phyloP scores from a whole-genome alignment of 2,113 vertebrate genomes.

The Danionella cerebrum region DNA sequence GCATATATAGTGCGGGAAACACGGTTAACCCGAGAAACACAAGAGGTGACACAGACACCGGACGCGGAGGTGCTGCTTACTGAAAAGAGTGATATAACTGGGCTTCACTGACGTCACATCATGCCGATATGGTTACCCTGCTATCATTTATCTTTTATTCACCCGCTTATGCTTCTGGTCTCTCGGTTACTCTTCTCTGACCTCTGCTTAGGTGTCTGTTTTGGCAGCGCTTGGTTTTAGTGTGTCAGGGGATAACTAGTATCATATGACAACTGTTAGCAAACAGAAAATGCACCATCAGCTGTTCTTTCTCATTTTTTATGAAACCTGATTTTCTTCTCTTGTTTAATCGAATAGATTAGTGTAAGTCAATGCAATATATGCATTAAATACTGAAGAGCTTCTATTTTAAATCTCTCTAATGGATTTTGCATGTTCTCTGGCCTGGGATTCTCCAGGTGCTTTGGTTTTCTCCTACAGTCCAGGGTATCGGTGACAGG shows the following conservation, averaged over 20 bases:
- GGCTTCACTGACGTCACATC: conserved; percentile 59
- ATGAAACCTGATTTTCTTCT: too few species aligned
- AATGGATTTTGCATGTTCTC: too few species aligned
- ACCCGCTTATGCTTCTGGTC: conserved; percentile 51
- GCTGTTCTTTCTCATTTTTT: not conserved
- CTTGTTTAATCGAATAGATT: too few species aligned
- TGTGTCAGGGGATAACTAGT: not conserved
- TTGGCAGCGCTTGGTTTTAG: not conserved
- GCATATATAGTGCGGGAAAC: conserved; percentile 13
- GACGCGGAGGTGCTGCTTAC: conserved; percentile 48
- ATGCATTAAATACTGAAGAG: too few species aligned
- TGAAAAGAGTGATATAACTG: too few species aligned
- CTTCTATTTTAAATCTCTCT: too few species aligned
- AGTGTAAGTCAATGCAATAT: too few species aligned
- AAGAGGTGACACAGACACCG: conserved; percentile 44
- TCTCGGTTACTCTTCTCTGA: not conserved
- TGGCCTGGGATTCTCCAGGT: too few species aligned
- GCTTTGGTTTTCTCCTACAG: too few species aligned
- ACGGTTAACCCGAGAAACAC: conserved; percentile 29
- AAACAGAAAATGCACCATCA: not conserved
- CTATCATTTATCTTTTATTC: conserved; percentile 67
- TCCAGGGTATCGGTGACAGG: too few species aligned
- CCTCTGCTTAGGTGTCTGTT: not conserved
- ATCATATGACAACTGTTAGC: not conserved
- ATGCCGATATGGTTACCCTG: conserved; percentile 49